A percentile compares a stretch with the other conserved stretches of the same genome.
Evolutionary conservation across 2,113 vertebrate species (phyloP).

Genomic region (Atrichornis clamosus): DNA sequence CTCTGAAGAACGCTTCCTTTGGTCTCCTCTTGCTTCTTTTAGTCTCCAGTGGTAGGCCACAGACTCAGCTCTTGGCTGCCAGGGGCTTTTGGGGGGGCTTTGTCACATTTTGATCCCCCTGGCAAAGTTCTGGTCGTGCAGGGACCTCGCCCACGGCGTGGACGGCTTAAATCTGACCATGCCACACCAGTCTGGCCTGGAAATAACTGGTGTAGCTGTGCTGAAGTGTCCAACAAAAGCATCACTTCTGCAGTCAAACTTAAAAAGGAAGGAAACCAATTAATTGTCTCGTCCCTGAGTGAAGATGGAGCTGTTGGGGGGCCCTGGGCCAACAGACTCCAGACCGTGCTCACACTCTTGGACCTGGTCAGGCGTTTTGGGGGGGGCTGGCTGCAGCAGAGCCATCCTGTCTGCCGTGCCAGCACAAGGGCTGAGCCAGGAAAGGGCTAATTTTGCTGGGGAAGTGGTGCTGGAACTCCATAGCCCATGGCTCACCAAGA

Average conservation of each 20-base stretch:
- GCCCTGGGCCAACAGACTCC: background rate
- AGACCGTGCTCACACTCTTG: accelerated
- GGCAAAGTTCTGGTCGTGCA: background rate
- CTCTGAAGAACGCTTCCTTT: background rate
- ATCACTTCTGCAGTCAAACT: background rate
- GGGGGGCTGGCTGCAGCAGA: background rate
- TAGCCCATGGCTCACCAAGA: background rate
- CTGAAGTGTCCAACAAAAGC: background rate
- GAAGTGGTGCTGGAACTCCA: accelerated
- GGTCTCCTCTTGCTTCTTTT: background rate
- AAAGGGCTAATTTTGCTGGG: background rate
- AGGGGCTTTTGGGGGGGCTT: background rate
- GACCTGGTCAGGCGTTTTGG: accelerated
- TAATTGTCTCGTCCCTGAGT: accelerated
- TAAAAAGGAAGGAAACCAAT: background rate
- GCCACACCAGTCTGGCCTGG: background rate
- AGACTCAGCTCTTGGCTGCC: background rate
- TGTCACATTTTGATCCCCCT: background rate
- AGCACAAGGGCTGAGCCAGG: background rate
- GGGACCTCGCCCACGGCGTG: background rate
- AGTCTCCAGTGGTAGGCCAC: background rate
- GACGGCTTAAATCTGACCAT: background rate
- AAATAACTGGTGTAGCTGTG: background rate
- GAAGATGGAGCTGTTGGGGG: background rate
- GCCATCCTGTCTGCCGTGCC: background rate